A percentile compares a stretch with the other conserved stretches of the same genome.
Evolutionary conservation across 2,888 invertebrate species (phyloP).

Genomic region (Carabus problematicus): DNA sequence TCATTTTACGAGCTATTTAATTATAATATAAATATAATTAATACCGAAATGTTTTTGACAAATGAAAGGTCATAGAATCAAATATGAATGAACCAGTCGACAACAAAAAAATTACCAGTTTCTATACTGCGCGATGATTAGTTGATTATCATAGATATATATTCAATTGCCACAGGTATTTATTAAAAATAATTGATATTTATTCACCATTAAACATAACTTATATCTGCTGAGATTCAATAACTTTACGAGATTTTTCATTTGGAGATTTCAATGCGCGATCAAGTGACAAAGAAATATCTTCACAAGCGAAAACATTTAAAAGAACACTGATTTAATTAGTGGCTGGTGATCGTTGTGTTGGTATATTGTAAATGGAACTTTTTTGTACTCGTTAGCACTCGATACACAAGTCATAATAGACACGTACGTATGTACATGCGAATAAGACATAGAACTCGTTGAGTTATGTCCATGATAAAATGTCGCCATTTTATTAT

Average conservation of each 20-base stretch:
- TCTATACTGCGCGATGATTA: too few species aligned
- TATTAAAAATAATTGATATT: too few species aligned
- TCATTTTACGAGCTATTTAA: slow-evolving; percentile 27
- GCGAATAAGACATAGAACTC: slow-evolving; percentile 13
- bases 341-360: neutral
- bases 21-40: slow-evolving; percentile 17
- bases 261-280: neutral
- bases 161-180: too few species aligned
- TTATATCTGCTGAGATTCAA: too few species aligned
- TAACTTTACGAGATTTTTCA: too few species aligned
- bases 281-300: slow-evolving; percentile 7
- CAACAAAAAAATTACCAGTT: too few species aligned
- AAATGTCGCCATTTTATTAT: slow-evolving; percentile 43
- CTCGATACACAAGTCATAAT: slow-evolving; percentile 12
- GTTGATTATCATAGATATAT: too few species aligned
- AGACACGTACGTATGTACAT: slow-evolving; percentile 2
- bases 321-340: slow-evolving; percentile 2
- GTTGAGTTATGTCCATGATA: slow-evolving; percentile 39
- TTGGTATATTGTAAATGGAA: neutral
- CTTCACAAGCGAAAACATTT: too few species aligned
- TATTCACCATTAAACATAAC: too few species aligned
- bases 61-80: too few species aligned
- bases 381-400: slow-evolving; percentile 13
- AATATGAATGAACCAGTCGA: too few species aligned
- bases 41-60: neutral